phyloP scores from a whole-genome alignment of 2,888 invertebrate genomes.

The Limnephilus auricula region DNA sequence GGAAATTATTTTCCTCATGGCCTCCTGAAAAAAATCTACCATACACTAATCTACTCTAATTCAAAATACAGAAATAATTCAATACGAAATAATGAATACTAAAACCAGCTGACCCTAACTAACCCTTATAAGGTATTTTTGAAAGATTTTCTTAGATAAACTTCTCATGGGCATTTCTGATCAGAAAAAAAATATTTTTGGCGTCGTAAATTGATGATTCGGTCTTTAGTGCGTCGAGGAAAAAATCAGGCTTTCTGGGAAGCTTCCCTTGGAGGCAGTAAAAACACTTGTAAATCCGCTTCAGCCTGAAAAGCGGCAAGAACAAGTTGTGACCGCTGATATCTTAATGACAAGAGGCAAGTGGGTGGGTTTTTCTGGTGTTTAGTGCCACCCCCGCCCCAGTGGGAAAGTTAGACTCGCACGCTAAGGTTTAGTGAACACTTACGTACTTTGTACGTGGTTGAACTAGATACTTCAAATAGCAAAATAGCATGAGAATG shows the following conservation, averaged over 20 bases:
- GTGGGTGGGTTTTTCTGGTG: not conserved
- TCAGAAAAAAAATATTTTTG: no score
- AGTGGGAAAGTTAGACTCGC: not conserved
- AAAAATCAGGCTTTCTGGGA: slow-evolving; percentile 1
- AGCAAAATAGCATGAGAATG: not conserved
- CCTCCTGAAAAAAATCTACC: no score
- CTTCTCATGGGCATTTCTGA: no score
- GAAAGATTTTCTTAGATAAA: no score
- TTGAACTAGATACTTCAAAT: not conserved
- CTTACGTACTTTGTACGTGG: not conserved
- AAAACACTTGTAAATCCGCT: slow-evolving; percentile 41
- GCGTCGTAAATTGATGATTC: no score
- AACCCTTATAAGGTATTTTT: no score
- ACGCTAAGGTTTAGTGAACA: not conserved
- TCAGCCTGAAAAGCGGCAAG: not conserved
- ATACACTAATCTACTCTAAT: no score
- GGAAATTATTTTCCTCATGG: no score
- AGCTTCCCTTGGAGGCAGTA: not conserved
- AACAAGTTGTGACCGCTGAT: slow-evolving; percentile 38
- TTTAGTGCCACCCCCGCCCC: not conserved
- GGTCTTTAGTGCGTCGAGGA: no score
- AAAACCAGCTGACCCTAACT: no score
- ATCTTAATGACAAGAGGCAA: not conserved
- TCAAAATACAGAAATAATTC: no score
- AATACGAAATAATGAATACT: no score